A percentile compares a stretch with the other conserved stretches of the same genome.
These are phyloP conservation scores for Drosophila macrospina DNA, from an alignment of 2,888 invertebrate genomes.

Conservation along the genomic window DNA sequence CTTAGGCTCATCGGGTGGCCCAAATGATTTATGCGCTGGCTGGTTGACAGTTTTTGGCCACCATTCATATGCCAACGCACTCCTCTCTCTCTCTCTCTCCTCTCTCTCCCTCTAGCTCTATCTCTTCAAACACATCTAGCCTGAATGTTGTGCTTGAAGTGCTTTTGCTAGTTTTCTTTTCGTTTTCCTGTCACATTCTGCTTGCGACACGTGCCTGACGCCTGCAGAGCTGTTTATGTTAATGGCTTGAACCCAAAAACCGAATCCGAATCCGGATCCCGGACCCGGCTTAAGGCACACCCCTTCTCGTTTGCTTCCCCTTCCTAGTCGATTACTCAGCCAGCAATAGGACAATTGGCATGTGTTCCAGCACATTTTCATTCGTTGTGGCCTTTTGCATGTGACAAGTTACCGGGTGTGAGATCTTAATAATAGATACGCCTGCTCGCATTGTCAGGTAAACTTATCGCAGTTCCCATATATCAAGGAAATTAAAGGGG, in stretches of 20 bases:
- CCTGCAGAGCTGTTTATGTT: constrained; percentile 76
- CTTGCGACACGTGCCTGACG: constrained; percentile 65
- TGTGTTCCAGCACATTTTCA: constrained; percentile 62
- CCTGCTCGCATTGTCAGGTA: constrained; percentile 64
- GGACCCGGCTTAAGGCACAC: constrained; percentile 38
- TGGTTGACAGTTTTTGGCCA: constrained; percentile 64
- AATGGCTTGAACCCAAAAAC: constrained; percentile 61
- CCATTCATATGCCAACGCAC: constrained; percentile 29
- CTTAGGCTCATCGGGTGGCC: constrained; percentile 30
- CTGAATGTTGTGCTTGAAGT: constrained; percentile 39
- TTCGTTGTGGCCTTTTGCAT: constrained; percentile 34
- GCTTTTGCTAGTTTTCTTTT: constrained; percentile 66
- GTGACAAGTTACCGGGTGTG: constrained; percentile 40
- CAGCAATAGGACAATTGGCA: constrained; percentile 70
- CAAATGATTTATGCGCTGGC: constrained; percentile 71
- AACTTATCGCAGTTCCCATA: constrained; percentile 66
- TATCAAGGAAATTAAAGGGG: constrained; percentile 71
- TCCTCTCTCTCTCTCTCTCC: background rate
- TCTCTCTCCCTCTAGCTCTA: too few species aligned
- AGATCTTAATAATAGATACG: constrained; percentile 74
- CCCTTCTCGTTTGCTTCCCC: background rate
- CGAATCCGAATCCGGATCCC: constrained; percentile 5
- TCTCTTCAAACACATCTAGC: background rate
- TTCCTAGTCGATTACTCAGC: constrained; percentile 1
- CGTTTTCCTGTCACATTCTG: constrained; percentile 53